Conservation (phyloP, 2,797 vertebrate genomes). For the Sciaenops ocellatus region DNA sequence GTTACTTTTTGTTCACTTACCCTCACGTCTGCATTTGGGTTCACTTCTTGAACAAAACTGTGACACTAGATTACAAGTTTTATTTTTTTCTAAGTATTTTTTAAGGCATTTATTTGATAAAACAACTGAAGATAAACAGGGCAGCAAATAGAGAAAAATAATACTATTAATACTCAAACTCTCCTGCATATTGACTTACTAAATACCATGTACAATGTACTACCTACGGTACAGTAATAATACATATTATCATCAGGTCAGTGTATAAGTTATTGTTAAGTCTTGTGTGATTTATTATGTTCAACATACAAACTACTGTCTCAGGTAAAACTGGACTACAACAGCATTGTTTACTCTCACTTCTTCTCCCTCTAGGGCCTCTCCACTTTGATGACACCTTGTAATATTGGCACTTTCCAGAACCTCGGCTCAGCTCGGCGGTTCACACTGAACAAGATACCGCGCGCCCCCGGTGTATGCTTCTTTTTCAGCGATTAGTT, state of each 20-base stretch:
- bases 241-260: background rate
- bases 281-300: background rate
- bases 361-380: slow-evolving; percentile 10
- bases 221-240: background rate
- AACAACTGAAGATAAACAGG: no score
- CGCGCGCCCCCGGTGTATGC: slow-evolving; percentile 10
- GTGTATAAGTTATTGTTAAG: background rate
- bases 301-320: background rate
- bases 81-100: no score
- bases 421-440: slow-evolving; percentile 9
- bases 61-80: no score
- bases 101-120: no score
- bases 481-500: slow-evolving; percentile 52
- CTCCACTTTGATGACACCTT: slow-evolving; percentile 38
- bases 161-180: no score
- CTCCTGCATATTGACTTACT: background rate
- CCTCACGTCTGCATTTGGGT: no score
- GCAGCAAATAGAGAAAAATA: no score
- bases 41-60: no score
- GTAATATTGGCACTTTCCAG: slow-evolving; percentile 25
- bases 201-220: background rate
- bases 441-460: slow-evolving; percentile 23
- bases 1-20: no score
- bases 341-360: slow-evolving; percentile 25
- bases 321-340: slow-evolving; percentile 3